Base-by-base conservation (phyloP, 1,140 invertebrate genomes). In the Papilio glaucus region DNA sequence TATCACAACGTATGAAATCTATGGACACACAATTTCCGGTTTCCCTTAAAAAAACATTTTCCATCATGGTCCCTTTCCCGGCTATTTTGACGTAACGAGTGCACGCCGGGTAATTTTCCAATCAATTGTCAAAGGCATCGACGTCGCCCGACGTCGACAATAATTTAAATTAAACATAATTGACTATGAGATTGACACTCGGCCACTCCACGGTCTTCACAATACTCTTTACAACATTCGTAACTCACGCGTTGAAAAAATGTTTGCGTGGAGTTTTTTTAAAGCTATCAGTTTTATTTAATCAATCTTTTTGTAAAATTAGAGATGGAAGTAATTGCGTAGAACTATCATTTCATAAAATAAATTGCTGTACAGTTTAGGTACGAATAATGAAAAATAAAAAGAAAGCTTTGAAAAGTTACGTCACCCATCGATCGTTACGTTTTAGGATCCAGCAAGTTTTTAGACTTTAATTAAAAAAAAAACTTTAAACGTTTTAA, bases 51-150 rank as follows among this genome's bases (percentile, higher is more conserved):
- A 42, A 15, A 42, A n/a, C 13, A n/a, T n/a, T n/a, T 45, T 2
- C 42, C 42, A 18, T 49, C 42, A 10, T 49, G 21, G 18, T 18
- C 7, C n/a, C 41, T 49, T 69, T 69, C 65, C 65, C 65, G 65
- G 41, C 42, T 49, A 49, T 69, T 53, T 13, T 63, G 33, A 63
- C 29, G 61, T 63, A 63, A 38, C 63, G 15, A 18, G 39, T 42
- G 18, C 65, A 45, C 15, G 18, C 15, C n/a, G 21, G 29, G 49
- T 42, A 69, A 45, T 69, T 69, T 69, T 69, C 42, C 42, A 69
- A 69, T 69, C 24, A 69, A 69, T 69, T 41, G 18, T 69, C 41
- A 69, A 49, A 69, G 65, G 21, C 65, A 69, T 69, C 42, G 65
- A 69, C 37, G 62, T 65, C 62, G 37, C n/a, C n/a, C 26, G 21